These are phyloP conservation scores for Atherinosoma microstoma DNA, from an alignment of 2,797 vertebrate genomes.

Conservation along the genomic window DNA sequence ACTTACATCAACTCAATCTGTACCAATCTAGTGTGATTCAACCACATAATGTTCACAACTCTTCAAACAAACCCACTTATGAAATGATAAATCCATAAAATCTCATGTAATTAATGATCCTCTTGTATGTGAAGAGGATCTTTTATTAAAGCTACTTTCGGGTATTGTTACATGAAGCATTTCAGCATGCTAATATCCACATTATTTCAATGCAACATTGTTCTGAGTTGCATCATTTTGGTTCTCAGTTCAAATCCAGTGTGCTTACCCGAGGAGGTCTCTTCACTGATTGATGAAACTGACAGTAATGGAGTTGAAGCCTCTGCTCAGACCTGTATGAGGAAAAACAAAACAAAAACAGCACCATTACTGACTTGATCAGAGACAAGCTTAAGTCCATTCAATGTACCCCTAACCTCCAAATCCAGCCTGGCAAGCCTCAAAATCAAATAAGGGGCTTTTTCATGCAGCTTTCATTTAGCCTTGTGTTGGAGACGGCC, in stretches of 20 bases:
- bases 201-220: neutral
- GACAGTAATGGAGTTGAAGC: slow-evolving; percentile 15
- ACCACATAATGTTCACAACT: neutral
- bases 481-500: slow-evolving; percentile 12
- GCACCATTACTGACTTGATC: neutral
- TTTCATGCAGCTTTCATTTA: slow-evolving; percentile 4
- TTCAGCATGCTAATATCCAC: neutral
- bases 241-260: too few relatives aligned
- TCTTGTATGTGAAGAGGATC: neutral
- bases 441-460: slow-evolving; percentile 19
- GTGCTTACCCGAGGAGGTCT: slow-evolving; percentile 51
- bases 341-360: neutral
- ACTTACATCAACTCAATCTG: neutral
- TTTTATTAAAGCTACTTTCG: neutral
- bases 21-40: neutral
- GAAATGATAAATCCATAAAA: neutral
- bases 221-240: too few relatives aligned
- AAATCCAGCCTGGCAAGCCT: slow-evolving; percentile 7
- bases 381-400: slow-evolving; percentile 5
- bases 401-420: neutral
- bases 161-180: neutral
- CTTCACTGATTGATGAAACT: slow-evolving; percentile 36
- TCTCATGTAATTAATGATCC: neutral
- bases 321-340: slow-evolving; percentile 55
- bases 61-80: neutral